Base-by-base conservation (phyloP, 2,888 invertebrate species). In the Leptinotarsa rubiginosa region DNA sequence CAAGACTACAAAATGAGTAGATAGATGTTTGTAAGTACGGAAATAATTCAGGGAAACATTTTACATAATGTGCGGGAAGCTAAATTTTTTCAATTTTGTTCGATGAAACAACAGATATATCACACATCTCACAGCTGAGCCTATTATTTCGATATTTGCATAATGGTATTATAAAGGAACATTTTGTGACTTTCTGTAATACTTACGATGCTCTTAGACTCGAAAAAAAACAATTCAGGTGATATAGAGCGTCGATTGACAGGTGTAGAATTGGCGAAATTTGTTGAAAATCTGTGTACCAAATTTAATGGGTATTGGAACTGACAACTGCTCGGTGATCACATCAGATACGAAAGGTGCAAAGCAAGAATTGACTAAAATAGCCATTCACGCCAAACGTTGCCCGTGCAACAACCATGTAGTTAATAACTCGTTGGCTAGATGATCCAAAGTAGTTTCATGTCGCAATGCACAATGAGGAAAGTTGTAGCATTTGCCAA, bases 311-410 rank as follows among this genome's bases (percentile, higher is more conserved):
- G 68, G 68, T 25, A 68, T 56, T 18, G 82, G 82, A 54, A 83
- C 81, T 69, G 83, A 84, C 67, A 81, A 78, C 73, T 85, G 83
- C 76, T 80, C 81, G 41, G 82, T 83, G 49, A 84, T 84, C 83
- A 74, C 79, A 18, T 81, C 81, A 54, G 82, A 84, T 52, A 59
- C 74, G 64, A 82, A 83, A 25, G 75, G 83, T 50, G 82, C 83
- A 15, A 82, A 82, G 47, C 70, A 77, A 31, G 79, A 82, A 79
- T 67, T 84, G 66, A 66, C 49, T n/a, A 49, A 66, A 49, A 66
- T 18, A 20, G 66, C 66, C 18, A 66, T 49, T 69, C 68, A 52
- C 80, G 81, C 78, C 74, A 76, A 77, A 72, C 80, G 81, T 71
- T 81, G 81, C 25, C 49, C 66, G 18, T 83, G 84, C 75, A 79